A percentile compares a stretch with the other conserved stretches of the same genome.
phyloP scores from a whole-genome alignment of 2,888 invertebrate genomes.

The Caenorhabditis uteleia region DNA sequence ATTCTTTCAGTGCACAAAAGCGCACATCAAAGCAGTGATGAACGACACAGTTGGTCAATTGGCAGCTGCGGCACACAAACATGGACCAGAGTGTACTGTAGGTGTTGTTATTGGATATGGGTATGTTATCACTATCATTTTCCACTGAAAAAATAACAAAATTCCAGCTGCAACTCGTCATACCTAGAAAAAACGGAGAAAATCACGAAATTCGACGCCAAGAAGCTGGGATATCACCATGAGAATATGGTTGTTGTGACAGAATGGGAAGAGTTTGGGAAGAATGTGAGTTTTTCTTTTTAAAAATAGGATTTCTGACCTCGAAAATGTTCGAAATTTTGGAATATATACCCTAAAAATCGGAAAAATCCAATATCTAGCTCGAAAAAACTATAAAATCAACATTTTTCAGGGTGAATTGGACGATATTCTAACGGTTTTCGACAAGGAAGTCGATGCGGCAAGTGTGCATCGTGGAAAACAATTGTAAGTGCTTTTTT shows the following conservation, averaged over 20 bases:
- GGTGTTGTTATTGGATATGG: conserved; percentile 70
- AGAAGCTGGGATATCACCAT: conserved; percentile 55
- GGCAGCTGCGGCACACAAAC: conserved; percentile 67
- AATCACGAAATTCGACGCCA: conserved; percentile 68
- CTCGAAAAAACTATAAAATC: conserved; percentile 1
- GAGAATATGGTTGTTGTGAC: conserved; percentile 69
- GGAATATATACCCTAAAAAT: background rate
- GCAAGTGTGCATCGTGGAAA: conserved; percentile 69
- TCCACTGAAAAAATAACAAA: background rate
- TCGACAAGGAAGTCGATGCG: conserved; percentile 67
- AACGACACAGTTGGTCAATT: conserved; percentile 70
- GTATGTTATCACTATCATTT: conserved; percentile 23
- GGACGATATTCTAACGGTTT: conserved; percentile 64
- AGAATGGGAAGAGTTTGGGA: conserved; percentile 70
- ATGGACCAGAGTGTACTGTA: conserved; percentile 67
- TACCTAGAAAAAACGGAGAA: conserved; percentile 67
- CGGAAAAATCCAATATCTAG: too few relatives aligned
- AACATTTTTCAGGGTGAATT: conserved; percentile 61
- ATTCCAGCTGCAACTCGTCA: conserved; percentile 68
- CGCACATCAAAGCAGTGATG: conserved; percentile 69
- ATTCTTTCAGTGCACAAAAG: conserved; percentile 64
- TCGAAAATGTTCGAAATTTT: background rate
- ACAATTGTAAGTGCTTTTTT: conserved; percentile 60
- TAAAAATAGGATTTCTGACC: background rate
- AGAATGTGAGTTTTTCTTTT: conserved; percentile 46